Percentiles rank a stretch among this genome's conserved stretches.
Conservation (phyloP, 1,140 invertebrate genomes). For the Acromyrmex echinatior region DNA sequence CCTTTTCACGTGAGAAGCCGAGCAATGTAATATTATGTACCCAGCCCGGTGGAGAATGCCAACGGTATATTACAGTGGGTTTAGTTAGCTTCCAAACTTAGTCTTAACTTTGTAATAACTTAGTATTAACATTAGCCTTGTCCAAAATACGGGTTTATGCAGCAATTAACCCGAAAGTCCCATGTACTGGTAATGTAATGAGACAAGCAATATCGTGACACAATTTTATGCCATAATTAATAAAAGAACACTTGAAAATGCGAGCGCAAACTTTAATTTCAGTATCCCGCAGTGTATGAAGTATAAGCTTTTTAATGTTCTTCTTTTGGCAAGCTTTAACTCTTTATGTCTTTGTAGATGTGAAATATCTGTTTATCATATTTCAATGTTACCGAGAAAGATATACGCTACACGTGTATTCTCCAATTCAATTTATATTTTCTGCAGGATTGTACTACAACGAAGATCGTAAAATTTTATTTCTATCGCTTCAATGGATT, state of each 20-base stretch:
- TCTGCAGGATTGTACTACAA: not conserved
- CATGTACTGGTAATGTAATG: conserved; percentile 23
- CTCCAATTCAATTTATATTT: conserved; percentile 14
- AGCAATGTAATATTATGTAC: conserved; percentile 15
- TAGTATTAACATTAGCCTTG: conserved; percentile 55
- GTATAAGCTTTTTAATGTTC: not conserved
- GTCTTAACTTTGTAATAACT: conserved; percentile 56
- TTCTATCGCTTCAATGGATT: conserved; percentile 8
- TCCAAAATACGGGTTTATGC: conserved; percentile 44
- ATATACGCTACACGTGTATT: not conserved
- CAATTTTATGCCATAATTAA: not conserved
- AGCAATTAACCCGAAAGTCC: conserved; percentile 54
- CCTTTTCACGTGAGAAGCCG: conserved; percentile 2
- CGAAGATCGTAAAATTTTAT: not conserved
- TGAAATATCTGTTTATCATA: not conserved
- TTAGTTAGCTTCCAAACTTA: conserved; percentile 59
- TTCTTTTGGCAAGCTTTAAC: not conserved
- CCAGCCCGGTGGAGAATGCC: not conserved
- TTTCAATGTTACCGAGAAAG: not conserved
- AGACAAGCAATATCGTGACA: conserved; percentile 9
- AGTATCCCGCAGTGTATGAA: not conserved
- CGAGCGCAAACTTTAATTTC: not conserved
- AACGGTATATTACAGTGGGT: conserved; percentile 47
- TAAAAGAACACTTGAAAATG: not conserved
- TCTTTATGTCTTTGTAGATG: not conserved